Conservation (phyloP, 2,888 invertebrate species). For the Lymantria dispar region DNA sequence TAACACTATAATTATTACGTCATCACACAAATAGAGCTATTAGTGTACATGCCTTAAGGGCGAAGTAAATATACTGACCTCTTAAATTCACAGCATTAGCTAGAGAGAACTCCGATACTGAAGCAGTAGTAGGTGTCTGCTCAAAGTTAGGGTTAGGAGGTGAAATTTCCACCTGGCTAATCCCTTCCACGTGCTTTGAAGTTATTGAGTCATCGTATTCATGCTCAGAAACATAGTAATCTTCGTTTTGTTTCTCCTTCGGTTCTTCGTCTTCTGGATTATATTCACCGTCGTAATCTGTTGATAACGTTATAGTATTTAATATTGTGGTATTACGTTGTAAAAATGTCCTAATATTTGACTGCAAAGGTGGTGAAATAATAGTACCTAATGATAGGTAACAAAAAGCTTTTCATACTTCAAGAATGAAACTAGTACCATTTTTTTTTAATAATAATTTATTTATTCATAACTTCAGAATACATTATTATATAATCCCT, state of each 20-base stretch:
- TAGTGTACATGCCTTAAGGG: too few relatives aligned
- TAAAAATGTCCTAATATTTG: background rate
- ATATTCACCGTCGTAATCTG: slow-evolving; percentile 63
- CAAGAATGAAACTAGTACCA: too few relatives aligned
- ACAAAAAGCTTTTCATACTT: too few relatives aligned
- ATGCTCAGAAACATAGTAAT: slow-evolving; percentile 46
- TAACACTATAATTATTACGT: too few relatives aligned
- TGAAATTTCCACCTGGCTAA: slow-evolving; percentile 46
- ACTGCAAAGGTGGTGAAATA: too few relatives aligned
- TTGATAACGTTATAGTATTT: slow-evolving; percentile 4
- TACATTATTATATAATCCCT: too few relatives aligned
- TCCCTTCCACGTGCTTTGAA: slow-evolving; percentile 42
- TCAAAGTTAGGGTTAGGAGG: slow-evolving; percentile 46
- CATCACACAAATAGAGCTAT: too few relatives aligned
- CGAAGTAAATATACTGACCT: slow-evolving; percentile 46
- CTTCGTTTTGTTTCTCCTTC: slow-evolving; percentile 35
- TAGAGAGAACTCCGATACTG: slow-evolving; percentile 65
- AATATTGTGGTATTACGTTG: background rate
- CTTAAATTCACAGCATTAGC: slow-evolving; percentile 73
- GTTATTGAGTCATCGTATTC: slow-evolving; percentile 62
- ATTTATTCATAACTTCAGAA: too few relatives aligned
- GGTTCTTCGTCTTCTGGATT: slow-evolving; percentile 34
- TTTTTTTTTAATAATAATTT: too few relatives aligned
- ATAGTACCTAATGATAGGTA: too few relatives aligned
- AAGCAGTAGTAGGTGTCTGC: slow-evolving; percentile 49